Evolutionary conservation across 2,113 vertebrate genomes (phyloP), one percentile per base, ranked within the genome.

Genomic region (Vombatus ursinus): DNA sequence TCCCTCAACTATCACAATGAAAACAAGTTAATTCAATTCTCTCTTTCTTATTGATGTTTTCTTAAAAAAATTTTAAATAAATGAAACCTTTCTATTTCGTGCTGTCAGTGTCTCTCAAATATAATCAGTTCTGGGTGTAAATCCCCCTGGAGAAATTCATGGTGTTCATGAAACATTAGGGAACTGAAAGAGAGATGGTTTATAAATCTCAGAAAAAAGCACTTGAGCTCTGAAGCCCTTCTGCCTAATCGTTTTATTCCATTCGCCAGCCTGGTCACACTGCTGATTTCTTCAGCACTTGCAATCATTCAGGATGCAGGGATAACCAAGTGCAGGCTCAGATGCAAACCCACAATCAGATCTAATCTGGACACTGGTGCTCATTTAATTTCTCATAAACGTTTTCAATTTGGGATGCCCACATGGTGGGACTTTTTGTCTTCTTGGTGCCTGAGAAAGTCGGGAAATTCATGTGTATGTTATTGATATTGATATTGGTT

Each of bases 81-180:
- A 96, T 97, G 96, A 96, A 96, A 96, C 94, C 96, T 92, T 92
- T 68, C 95, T 93, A 94, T 97, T 97, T 97, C 96, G 92, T 96
- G 96, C 96, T 94, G 0, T 37, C 96, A 96, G 98, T 96, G 96
- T 52, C 68, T 84, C 68, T 84, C 94, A 92, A 97, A 96, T 44
- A 37, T 0, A 93, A 98, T 98, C 98, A 92, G 95, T 97, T 97
- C 96, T 96, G 96, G 97, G 61, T 89, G 95, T 95, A 96, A 97
- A 97, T 95, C 89, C 95, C 97, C 96, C 96, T 96, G 94, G 98
- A 97, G 97, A 97, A 97, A 98, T 98, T 98, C 97, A 98, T 91
- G 97, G 97, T 98, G 96, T 97, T 98, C 98, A 97, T 94, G 94
- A 98, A 98, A 97, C 95, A 98, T 98, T 97, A 98, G 97, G 97